Evolutionary conservation across 2,888 invertebrate species (phyloP).

Genomic region (Cosmia pyralina): DNA sequence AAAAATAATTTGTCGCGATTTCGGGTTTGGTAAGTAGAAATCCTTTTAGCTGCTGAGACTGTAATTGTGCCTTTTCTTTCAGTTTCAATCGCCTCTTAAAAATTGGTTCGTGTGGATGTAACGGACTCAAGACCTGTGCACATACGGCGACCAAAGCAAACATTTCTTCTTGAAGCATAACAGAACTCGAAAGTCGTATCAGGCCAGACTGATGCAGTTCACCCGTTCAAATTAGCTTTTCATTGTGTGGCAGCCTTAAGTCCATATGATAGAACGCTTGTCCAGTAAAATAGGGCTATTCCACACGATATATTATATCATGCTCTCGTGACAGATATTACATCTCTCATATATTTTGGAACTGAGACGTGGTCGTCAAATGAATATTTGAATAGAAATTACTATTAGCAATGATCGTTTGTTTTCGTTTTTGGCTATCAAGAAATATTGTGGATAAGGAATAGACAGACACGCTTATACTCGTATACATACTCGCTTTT

Average conservation of each 20-base stretch:
- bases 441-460: background rate
- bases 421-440: background rate
- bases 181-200: background rate
- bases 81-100: background rate
- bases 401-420: constrained; percentile 12
- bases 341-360: constrained; percentile 19
- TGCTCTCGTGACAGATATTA: constrained; percentile 32
- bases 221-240: background rate
- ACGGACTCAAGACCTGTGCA: background rate
- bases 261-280: constrained; percentile 35
- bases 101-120: background rate
- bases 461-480: too few relatives aligned
- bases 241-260: constrained; percentile 15
- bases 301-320: constrained; percentile 19
- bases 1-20: too few relatives aligned
- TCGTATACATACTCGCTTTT: too few relatives aligned
- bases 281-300: constrained; percentile 42
- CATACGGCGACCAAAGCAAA: background rate
- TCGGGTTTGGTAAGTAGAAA: background rate
- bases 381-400: constrained; percentile 39
- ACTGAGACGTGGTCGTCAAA: background rate
- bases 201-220: background rate
- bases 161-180: background rate
- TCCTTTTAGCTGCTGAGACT: background rate
- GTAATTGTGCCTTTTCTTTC: background rate